A percentile compares a stretch with the other conserved stretches of the same genome.
phyloP scores from a whole-genome alignment of 2,113 vertebrate genomes.

The Festucalex cinctus region DNA sequence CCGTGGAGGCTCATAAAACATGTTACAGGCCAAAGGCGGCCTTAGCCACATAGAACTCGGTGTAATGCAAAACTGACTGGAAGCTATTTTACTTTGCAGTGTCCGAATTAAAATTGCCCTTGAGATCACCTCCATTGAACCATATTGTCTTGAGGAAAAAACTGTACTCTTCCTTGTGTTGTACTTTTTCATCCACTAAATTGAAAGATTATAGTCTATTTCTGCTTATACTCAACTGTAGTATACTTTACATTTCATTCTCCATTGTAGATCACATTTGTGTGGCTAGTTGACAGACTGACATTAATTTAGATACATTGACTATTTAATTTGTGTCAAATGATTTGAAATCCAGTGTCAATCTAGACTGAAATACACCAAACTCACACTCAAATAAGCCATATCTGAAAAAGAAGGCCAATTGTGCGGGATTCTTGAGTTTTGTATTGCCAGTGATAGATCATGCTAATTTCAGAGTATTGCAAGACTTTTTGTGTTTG shows the following conservation, averaged over 20 bases:
- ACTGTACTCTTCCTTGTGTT: conserved; percentile 6
- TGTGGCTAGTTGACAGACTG: neutral
- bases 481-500: neutral
- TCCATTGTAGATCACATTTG: neutral
- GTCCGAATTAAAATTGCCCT: neutral
- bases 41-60: neutral
- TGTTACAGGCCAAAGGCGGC: conserved; percentile 1
- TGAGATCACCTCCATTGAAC: conserved; percentile 24
- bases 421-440: neutral
- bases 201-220: neutral
- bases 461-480: neutral
- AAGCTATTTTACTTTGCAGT: conserved; percentile 1
- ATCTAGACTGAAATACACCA: neutral
- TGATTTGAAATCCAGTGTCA: no score
- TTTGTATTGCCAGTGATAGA: neutral
- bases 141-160: conserved; percentile 38
- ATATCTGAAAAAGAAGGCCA: neutral
- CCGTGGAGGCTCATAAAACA: neutral
- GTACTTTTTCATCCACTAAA: neutral
- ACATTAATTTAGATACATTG: neutral
- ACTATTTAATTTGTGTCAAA: neutral
- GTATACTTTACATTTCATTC: neutral
- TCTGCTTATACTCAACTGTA: neutral
- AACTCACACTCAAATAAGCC: neutral
- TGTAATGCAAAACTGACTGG: neutral